Evolutionary conservation across 2,888 invertebrate genomes (phyloP), one percentile per base, ranked within the genome.

Genomic region (Hypomecis punctinalis): DNA sequence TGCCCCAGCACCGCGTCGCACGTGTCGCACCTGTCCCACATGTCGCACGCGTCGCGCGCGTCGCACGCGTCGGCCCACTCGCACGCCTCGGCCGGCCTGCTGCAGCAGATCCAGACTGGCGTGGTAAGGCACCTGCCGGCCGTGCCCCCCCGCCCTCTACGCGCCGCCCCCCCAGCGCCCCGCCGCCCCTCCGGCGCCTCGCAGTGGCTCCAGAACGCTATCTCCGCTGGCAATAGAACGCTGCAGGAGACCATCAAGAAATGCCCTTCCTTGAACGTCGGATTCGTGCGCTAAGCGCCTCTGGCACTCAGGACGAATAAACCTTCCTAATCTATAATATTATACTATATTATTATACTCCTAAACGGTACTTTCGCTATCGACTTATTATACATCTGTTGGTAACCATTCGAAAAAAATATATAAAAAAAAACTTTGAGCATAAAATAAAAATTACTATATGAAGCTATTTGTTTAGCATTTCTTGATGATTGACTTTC

Each of bases 91-190:
- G 47, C 37, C 70, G 96, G 97, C 72, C 93, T 98, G 69, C 93
- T 98, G 75, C 97, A 98, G 84, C 97, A 98, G 91, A 94, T 98
- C 86, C 97, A 97, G 95, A 96, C 96, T 91, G 97, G 97, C 95
- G 96, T 98, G 97, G 98, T 98, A 97, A 97, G 97, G 94, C 96
- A 95, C 93, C 94, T 95, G 89, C 95, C 95, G 83, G 85, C 86
- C 78, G 94, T 94, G 90, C 94, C 94, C 91, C 95, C 95, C 90
- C 94, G 94, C 94, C 83, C 93, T 91, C 85, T 93, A 93, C 80
- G 76, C 82, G 78, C 80, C 82, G 84, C 80, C 67, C 74, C 56
- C 89, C 87, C 39, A 23, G 84, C 94, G 94, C 89, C 94, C 94
- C 90, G 95, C 94, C 90, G 94, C 94, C 94, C 94, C 93, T 83